These are phyloP conservation scores for Periphyllus acericola DNA, from an alignment of 2,888 invertebrate genomes.

Conservation along the genomic window DNA sequence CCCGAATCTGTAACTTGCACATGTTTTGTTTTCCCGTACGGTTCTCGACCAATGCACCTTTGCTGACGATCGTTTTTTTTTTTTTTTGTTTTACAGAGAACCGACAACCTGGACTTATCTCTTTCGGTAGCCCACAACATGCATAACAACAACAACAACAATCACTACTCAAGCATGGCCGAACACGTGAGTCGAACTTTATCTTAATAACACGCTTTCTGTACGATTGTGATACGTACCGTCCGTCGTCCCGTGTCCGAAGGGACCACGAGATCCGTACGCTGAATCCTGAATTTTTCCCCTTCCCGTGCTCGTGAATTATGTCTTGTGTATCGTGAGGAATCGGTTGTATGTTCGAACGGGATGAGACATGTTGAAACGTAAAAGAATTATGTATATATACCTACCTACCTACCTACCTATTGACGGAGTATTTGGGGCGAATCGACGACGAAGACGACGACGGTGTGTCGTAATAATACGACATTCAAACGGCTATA, in stretches of 20 bases:
- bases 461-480: neutral
- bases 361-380: too few relatives aligned
- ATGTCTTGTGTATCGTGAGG: too few relatives aligned
- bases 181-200: conserved; percentile 74
- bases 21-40: too few relatives aligned
- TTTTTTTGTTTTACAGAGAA: conserved; percentile 75
- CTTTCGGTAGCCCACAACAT: conserved; percentile 73
- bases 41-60: neutral
- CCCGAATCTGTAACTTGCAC: neutral
- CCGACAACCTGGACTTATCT: conserved; percentile 78
- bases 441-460: neutral
- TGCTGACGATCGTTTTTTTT: neutral
- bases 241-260: neutral
- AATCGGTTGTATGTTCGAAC: too few relatives aligned
- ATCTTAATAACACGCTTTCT: neutral
- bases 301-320: too few relatives aligned
- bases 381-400: too few relatives aligned
- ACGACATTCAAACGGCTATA: neutral
- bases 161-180: conserved; percentile 63
- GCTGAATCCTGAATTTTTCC: too few relatives aligned
- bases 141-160: conserved; percentile 68
- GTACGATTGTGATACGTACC: neutral
- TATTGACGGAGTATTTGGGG: neutral
- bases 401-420: too few relatives aligned
- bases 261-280: too few relatives aligned